phyloP scores from a whole-genome alignment of 2,888 invertebrate species.

The Drosophila kanekoi region DNA sequence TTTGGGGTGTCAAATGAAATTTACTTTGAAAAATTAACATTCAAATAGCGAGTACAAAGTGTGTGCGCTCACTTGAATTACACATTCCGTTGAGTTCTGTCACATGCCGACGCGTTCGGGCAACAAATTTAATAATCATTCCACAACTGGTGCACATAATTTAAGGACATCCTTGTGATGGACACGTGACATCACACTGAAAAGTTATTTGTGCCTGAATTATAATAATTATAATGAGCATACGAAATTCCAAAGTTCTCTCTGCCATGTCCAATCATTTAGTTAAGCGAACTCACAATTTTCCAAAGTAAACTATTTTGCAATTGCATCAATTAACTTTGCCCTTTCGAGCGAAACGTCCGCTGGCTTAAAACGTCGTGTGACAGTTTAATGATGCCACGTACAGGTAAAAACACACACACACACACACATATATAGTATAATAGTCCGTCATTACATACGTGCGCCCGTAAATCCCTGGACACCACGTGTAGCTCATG shows the following conservation, averaged over 20 bases:
- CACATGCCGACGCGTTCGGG: slow-evolving; percentile 20
- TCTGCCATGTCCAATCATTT: slow-evolving; percentile 54
- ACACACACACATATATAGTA: background rate
- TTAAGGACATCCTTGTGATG: slow-evolving; percentile 1
- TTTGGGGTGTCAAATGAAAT: slow-evolving; percentile 44
- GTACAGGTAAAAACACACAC: slow-evolving; percentile 9
- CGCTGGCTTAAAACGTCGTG: slow-evolving; percentile 35
- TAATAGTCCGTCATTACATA: slow-evolving; percentile 11
- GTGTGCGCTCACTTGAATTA: slow-evolving; percentile 14
- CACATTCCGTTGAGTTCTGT: slow-evolving; percentile 25
- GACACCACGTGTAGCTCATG: slow-evolving; percentile 11
- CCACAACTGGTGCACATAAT: slow-evolving; percentile 3
- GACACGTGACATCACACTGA: slow-evolving; percentile 11
- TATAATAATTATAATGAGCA: background rate
- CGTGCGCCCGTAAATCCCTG: slow-evolving; percentile 47
- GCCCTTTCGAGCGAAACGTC: slow-evolving; percentile 43
- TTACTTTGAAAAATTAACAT: slow-evolving; percentile 44
- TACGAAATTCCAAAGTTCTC: background rate
- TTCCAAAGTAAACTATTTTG: slow-evolving; percentile 49
- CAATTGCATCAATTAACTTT: slow-evolving; percentile 56
- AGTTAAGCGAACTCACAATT: slow-evolving; percentile 33
- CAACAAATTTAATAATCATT: too few relatives aligned
- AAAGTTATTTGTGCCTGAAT: background rate
- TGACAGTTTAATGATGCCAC: slow-evolving; percentile 61
- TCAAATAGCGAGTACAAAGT: slow-evolving; percentile 35